A percentile compares a stretch with the other conserved stretches of the same genome.
Conservation (phyloP, 2,797 vertebrate genomes). For the Acanthiza pusilla region DNA sequence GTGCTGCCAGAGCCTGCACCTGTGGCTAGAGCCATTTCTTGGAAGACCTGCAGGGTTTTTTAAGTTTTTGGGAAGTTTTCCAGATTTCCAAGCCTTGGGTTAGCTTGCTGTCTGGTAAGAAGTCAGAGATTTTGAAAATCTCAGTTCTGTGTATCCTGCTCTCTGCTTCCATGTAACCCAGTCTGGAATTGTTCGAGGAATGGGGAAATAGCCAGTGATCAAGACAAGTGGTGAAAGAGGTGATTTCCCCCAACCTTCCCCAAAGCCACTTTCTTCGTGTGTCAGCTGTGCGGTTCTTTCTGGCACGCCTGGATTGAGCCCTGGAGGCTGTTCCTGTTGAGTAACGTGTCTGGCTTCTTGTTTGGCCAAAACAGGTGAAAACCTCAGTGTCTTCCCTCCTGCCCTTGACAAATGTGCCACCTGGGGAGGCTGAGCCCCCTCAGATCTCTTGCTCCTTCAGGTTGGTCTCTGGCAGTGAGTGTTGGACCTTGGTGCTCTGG, state of each 20-base stretch:
- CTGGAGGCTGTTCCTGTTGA: not conserved
- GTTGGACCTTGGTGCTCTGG: accelerated
- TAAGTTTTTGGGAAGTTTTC: not conserved
- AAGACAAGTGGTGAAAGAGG: not conserved
- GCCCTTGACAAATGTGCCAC: accelerated
- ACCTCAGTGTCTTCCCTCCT: accelerated
- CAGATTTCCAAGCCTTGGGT: not conserved
- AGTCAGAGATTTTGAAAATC: not conserved
- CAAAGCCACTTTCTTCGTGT: not conserved
- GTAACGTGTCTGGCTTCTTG: not conserved
- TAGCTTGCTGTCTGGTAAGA: not conserved
- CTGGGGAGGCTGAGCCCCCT: not conserved
- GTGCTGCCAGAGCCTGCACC: not conserved
- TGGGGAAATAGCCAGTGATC: not conserved
- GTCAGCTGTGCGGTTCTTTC: not conserved
- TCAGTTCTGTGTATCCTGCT: not conserved
- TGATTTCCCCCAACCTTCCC: not conserved
- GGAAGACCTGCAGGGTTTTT: not conserved
- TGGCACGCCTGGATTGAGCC: not conserved
- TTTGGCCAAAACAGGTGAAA: not conserved
- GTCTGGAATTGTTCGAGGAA: not conserved
- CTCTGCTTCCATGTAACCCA: not conserved
- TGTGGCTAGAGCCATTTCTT: not conserved
- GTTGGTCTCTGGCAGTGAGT: not conserved
- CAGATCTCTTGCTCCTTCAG: not conserved